Evolutionary conservation across 2,888 invertebrate genomes (phyloP).

Genomic region (Lordiphosa andalusiaca): DNA sequence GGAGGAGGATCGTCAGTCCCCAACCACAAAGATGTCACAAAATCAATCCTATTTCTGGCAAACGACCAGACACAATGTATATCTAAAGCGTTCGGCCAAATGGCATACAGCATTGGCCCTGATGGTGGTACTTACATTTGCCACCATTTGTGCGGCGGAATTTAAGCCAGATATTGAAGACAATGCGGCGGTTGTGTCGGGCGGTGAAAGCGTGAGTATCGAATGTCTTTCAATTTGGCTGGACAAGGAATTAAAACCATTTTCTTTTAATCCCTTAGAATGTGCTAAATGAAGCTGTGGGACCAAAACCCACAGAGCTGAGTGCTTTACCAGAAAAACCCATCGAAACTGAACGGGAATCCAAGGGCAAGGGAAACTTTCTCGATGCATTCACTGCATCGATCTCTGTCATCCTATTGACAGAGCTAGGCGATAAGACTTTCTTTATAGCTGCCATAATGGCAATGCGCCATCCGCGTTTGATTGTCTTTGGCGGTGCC

Average conservation of each 20-base stretch:
- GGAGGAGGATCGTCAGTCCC: constrained; percentile 14
- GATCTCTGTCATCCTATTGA: constrained; percentile 97
- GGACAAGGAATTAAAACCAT: neutral
- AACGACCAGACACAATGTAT: constrained; percentile 79
- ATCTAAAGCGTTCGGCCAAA: constrained; percentile 77
- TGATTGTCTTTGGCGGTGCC: constrained; percentile 95
- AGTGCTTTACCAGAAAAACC: constrained; percentile 33
- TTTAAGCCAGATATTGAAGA: constrained; percentile 61
- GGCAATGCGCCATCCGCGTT: constrained; percentile 98
- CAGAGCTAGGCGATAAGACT: constrained; percentile 99
- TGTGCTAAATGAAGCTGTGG: constrained; percentile 31
- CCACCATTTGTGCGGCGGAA: constrained; percentile 77
- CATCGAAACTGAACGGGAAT: constrained; percentile 43
- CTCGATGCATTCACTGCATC: constrained; percentile 96
- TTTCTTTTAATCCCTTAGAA: constrained; percentile 23
- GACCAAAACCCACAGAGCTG: constrained; percentile 34
- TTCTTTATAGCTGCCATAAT: constrained; percentile 99
- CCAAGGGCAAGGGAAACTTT: constrained; percentile 85
- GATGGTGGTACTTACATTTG: constrained; percentile 75
- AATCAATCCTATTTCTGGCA: constrained; percentile 80
- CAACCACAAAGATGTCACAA: constrained; percentile 74
- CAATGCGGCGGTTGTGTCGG: constrained; percentile 52
- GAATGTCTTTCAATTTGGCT: neutral
- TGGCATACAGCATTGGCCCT: constrained; percentile 76
- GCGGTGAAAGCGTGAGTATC: constrained; percentile 62